Evolutionary conservation across 1,140 invertebrate genomes (phyloP), one percentile per base, ranked within the genome.

Genomic region (Hesperophylax magnus): DNA sequence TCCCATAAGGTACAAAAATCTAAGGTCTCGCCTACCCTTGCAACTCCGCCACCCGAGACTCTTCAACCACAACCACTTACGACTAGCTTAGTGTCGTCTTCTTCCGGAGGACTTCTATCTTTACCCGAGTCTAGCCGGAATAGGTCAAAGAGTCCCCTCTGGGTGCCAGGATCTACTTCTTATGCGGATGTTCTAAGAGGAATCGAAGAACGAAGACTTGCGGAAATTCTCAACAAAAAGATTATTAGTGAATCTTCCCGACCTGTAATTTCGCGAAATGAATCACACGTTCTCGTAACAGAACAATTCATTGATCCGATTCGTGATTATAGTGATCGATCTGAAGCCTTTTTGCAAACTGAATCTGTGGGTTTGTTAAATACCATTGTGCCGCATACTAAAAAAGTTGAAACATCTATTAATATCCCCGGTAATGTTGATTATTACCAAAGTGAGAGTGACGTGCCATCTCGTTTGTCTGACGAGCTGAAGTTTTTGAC

Each of bases 101-200:
- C n/a, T 78, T 15, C 78, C 3, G 53, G 74, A 20, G 82, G 84
- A 24, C 86, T 87, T 8, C 84, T 83, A 31, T 74, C 85, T 3
- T 86, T 88, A 0, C 71, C 65, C 0, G 86, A 90, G 47, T 84
- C 86, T 54, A 84, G 52, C 39, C 86, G 91, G 79, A 86, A 86
- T 18, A 88, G 94, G 81, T 94, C 94, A 3, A 91, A 91, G 15
- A 95, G 94, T 87, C 94, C 94, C 17, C 92, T 94, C 81, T 95
- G 94, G 94, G 85, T 89, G 9, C 93, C 93, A 0, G 94, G 94
- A 39, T 93, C 93, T 14, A 92, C 93, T 15, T 92, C 94, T 34
- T 96, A 96, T 86, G 94, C 95, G 7, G 94, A 96, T 86, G 94
- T 96, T 78, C 90, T 96, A 11, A 91, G 92, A 69, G 94, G 94